Conservation (phyloP, 2,113 vertebrate species). For the Tor tambroides region DNA sequence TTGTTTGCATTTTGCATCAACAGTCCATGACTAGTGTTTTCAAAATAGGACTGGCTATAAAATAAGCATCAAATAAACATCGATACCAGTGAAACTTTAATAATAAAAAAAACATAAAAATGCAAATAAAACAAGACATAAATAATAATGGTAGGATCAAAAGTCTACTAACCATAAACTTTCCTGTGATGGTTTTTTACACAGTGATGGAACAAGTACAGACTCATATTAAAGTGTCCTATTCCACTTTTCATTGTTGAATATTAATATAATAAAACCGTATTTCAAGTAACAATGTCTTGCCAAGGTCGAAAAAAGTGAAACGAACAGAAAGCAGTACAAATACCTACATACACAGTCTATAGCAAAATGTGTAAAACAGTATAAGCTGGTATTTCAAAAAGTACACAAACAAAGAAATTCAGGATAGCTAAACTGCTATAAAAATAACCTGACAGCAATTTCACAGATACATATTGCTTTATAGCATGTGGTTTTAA, state of each 20-base stretch:
- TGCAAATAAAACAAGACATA: not conserved
- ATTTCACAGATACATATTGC: conserved; percentile 43
- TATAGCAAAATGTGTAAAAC: conserved; percentile 37
- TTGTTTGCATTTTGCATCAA: not conserved
- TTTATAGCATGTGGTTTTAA: conserved; percentile 32
- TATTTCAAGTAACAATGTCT: conserved; percentile 40
- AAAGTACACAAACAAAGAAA: conserved; percentile 6
- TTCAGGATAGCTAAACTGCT: not conserved
- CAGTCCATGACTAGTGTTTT: not conserved
- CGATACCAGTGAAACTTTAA: conserved; percentile 20
- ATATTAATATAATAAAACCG: conserved; percentile 18
- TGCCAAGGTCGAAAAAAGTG: not conserved
- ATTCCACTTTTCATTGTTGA: not conserved
- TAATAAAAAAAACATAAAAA: conserved; percentile 41
- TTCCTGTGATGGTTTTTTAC: not conserved
- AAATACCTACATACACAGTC: conserved; percentile 37
- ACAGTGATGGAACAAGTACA: not conserved
- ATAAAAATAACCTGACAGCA: conserved; percentile 1
- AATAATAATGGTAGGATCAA: conserved; percentile 32
- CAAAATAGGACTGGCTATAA: not conserved
- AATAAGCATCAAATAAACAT: not conserved
- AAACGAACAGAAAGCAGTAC: conserved; percentile 27
- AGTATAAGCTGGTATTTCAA: conserved; percentile 14
- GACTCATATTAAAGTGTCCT: not conserved
- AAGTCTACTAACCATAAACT: not conserved